These are phyloP conservation scores for Clarias pachynema DNA, from an alignment of 2,797 vertebrate species.

Conservation along the genomic window DNA sequence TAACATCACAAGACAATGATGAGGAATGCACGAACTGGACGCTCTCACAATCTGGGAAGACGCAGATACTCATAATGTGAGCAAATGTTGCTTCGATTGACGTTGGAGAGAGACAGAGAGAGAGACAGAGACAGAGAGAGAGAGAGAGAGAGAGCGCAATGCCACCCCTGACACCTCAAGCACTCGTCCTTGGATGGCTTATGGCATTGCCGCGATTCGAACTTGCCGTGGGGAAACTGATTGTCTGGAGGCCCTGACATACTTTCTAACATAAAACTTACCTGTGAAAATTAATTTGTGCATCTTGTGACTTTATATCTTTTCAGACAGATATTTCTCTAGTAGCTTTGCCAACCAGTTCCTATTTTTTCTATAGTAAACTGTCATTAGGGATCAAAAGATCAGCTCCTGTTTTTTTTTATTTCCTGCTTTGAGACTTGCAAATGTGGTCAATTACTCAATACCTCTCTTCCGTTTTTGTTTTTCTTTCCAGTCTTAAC, in stretches of 20 bases:
- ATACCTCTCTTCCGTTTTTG: constrained; percentile 11
- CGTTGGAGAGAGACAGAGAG: no score
- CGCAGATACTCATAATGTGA: neutral
- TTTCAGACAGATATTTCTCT: neutral
- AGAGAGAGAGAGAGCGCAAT: neutral
- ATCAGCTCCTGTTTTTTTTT: neutral
- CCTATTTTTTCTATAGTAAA: neutral
- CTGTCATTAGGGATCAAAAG: neutral
- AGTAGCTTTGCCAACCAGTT: neutral
- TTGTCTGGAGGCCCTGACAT: neutral
- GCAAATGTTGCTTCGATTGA: neutral
- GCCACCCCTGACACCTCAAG: neutral
- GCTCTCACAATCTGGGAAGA: neutral
- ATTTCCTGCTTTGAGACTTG: constrained; percentile 3
- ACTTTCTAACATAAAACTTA: neutral
- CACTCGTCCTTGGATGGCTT: neutral
- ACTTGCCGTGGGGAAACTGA: neutral
- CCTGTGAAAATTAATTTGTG: neutral
- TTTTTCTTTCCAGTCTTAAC: constrained; percentile 24
- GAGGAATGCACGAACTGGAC: neutral
- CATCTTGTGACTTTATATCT: neutral
- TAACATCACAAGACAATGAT: neutral
- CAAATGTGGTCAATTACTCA: constrained; percentile 27
- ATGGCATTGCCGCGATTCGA: neutral
- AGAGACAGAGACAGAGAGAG: no score